Base-by-base conservation (phyloP, 2,888 invertebrate genomes). In the Bursaphelenchus okinawaensis region DNA sequence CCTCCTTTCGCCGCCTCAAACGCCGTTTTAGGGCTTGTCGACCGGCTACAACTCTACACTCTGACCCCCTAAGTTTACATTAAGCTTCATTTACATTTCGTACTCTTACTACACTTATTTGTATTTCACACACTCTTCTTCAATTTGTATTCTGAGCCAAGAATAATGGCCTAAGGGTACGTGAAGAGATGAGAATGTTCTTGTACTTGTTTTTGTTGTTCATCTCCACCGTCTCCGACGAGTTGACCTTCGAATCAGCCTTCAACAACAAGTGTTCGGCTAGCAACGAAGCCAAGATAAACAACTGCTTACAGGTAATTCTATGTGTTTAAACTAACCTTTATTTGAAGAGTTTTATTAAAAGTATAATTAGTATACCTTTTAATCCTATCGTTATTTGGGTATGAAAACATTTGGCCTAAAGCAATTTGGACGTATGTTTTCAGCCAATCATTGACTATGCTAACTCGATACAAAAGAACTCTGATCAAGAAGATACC, bases 391-490 rank as follows among this genome's bases (percentile, higher is more conserved):
- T n/a, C n/a, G n/a, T n/a, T n/a, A n/a, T n/a, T n/a, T n/a, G n/a
- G n/a, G n/a, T n/a, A n/a, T n/a, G n/a, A n/a, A n/a, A n/a, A n/a
- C n/a, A n/a, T n/a, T n/a, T n/a, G n/a, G n/a, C n/a, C n/a, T n/a
- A n/a, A n/a, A n/a, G n/a, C 59, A 9, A n/a, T 8, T 23, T 7
- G 7, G 56, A 8, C 9, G 22, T 6, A 3, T 22, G 2, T 50
- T 70, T 76, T 54, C 69, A 78, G 76, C 79, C 79, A 19, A 79
- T 79, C 72, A 71, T 79, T 24, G 69, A 72, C 54, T 79, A 76
- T 63, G 79, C 79, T 6, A 68, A 74, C 16, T 68, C 73, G 50
- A 68, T 79, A 2, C 79, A 79, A 70, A 73, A 78, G 55, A 75
- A 76, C 23, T 28, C 66, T 6, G 24, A 26, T 9, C n/a, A 28